Conservation (phyloP, 2,113 vertebrate genomes). For the Elgaria multicarinata region DNA sequence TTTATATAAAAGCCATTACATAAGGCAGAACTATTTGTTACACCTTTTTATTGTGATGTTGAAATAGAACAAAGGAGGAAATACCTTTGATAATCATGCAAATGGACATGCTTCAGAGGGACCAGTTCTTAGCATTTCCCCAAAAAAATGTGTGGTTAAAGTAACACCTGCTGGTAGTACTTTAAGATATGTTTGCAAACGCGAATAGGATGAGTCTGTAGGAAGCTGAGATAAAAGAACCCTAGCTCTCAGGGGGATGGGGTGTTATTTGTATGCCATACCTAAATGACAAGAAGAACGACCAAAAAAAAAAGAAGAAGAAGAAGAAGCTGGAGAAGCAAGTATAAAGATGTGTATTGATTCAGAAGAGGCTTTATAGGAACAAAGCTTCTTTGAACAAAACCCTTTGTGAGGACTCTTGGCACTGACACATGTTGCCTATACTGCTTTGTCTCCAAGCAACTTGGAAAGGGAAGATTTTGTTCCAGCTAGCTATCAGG, state of each 20-base stretch:
- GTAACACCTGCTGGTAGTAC: slow-evolving; percentile 9
- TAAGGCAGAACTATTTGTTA: background rate
- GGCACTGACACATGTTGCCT: slow-evolving; percentile 10
- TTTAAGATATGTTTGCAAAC: slow-evolving; percentile 25
- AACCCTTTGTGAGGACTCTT: slow-evolving; percentile 4
- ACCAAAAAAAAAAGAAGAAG: background rate
- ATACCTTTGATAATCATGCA: slow-evolving; percentile 7
- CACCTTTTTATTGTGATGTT: slow-evolving; percentile 2
- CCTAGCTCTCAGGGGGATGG: background rate
- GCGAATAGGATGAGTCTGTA: background rate
- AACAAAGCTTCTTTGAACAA: slow-evolving; percentile 21
- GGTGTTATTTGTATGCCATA: slow-evolving; percentile 10
- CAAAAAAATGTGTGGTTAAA: slow-evolving; percentile 17
- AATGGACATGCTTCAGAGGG: slow-evolving; percentile 25
- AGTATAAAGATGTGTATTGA: background rate
- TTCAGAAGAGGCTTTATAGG: slow-evolving; percentile 25
- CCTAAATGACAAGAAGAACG: background rate
- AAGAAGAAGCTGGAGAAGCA: no score
- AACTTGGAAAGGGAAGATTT: background rate
- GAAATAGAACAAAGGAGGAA: background rate
- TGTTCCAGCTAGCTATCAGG: background rate
- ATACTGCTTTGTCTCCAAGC: slow-evolving; percentile 8
- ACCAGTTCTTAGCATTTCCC: background rate
- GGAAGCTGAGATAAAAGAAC: slow-evolving; percentile 34
- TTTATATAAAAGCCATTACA: background rate